Evolutionary conservation across 1,140 invertebrate genomes (phyloP), one percentile per base, ranked within the genome.

Genomic region (Drosophila lowei): DNA sequence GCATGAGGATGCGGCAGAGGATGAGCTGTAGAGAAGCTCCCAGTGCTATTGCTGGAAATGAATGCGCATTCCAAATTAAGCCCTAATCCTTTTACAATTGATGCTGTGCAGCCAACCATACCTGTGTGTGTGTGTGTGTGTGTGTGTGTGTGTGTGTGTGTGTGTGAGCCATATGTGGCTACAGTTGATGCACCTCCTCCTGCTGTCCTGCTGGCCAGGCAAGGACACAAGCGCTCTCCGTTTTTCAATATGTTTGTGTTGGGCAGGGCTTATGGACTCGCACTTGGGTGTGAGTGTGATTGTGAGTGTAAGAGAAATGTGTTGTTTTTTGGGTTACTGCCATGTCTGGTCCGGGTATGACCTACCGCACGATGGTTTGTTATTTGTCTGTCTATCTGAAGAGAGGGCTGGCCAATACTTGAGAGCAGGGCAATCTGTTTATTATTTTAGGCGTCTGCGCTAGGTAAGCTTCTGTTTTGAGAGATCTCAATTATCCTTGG

Each of bases 21-120:
- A 25, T 25, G 23, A 18, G 18, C 18, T 2, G 2, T 1, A 46
- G 38, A 44, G 23, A 8, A 13, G 47, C 54, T 52, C 15, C 34
- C 49, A 49, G 66, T 18, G 23, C 11, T 28, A 42, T 44, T 23
- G 46, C 50, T 85, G 83, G 65, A 86, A 86, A 86, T 86, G 81
- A 86, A 86, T 86, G 83, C 83, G 83, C 83, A 86, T 86, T 86
- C 83, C 56, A 88, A 86, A 88, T 86, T 88, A 88, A 86, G 83
- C 83, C 75, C 62, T 88, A 86, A 86, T 86, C 83, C 83, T 86
- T 86, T 86, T 86, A 88, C 78, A 88, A 86, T 86, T 86, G 83
- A 86, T 88, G 81, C 78, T 88, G 81, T 88, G 84, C 83, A 86
- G 70, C 79, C 83, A 86, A 74, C 62, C 81, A 83, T 74, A 86